Evolutionary conservation across 2,797 vertebrate genomes (phyloP).

Genomic region (Lagorchestes hirsutus): DNA sequence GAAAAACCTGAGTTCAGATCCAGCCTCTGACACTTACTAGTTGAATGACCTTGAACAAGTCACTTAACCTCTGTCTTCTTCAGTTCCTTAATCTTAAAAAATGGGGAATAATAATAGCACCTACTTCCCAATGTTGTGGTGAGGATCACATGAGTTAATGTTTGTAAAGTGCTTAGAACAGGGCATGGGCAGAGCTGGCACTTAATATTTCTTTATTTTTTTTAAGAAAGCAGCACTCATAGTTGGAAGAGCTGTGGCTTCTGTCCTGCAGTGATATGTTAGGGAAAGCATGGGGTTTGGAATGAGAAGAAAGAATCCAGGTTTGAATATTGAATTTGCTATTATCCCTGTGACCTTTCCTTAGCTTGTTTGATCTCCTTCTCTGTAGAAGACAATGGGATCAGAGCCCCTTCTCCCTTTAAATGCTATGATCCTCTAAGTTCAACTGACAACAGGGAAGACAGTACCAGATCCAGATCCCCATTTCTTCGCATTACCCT

Average conservation of each 20-base stretch:
- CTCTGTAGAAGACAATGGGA: neutral
- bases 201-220: neutral
- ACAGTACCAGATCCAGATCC: neutral
- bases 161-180: neutral
- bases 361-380: neutral
- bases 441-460: neutral
- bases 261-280: neutral
- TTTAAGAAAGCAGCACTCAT: neutral
- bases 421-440: neutral
- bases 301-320: neutral
- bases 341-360: neutral
- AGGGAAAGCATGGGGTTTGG: neutral
- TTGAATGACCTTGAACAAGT: neutral
- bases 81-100: neutral
- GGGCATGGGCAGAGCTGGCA: neutral
- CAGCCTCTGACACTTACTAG: neutral
- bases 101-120: neutral
- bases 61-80: neutral
- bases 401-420: neutral
- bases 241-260: neutral
- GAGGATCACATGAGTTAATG: neutral
- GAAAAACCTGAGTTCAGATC: neutral
- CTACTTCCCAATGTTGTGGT: neutral
- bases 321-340: constrained; percentile 12
- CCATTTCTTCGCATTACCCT: neutral